phyloP scores from a whole-genome alignment of 2,797 vertebrate genomes.

The Peromyscus aztecus region DNA sequence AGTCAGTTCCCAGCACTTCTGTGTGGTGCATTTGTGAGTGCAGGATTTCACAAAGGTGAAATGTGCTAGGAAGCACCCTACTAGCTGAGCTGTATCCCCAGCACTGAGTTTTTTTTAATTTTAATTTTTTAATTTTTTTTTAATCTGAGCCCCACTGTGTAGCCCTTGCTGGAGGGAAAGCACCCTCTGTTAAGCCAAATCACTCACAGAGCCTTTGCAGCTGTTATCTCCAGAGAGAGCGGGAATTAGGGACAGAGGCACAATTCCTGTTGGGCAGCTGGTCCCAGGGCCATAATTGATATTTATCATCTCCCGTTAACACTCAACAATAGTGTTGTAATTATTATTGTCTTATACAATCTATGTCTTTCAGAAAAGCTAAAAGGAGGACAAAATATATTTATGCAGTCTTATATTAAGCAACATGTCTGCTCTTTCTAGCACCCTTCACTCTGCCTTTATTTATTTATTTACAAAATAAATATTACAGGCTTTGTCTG shows the following conservation, averaged over 20 bases:
- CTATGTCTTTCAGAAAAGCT: not conserved
- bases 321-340: not conserved
- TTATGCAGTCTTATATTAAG: not conserved
- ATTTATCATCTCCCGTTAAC: slow-evolving; percentile 29
- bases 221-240: not conserved
- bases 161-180: not conserved
- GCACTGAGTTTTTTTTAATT: no score
- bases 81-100: not conserved
- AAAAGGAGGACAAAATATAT: not conserved
- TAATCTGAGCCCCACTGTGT: no score
- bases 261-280: slow-evolving; percentile 6
- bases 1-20: not conserved
- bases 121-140: no score
- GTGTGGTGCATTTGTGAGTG: not conserved
- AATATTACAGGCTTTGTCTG: no score
- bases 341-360: slow-evolving; percentile 20
- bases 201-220: not conserved
- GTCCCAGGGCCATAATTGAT: slow-evolving; percentile 5
- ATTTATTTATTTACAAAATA: no score
- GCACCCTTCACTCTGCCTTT: not conserved
- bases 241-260: not conserved
- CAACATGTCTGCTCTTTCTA: not conserved
- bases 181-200: not conserved
- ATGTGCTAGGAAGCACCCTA: not conserved
- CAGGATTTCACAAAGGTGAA: not conserved